phyloP scores from a whole-genome alignment of 2,797 vertebrate species.

The Pampus argenteus region DNA sequence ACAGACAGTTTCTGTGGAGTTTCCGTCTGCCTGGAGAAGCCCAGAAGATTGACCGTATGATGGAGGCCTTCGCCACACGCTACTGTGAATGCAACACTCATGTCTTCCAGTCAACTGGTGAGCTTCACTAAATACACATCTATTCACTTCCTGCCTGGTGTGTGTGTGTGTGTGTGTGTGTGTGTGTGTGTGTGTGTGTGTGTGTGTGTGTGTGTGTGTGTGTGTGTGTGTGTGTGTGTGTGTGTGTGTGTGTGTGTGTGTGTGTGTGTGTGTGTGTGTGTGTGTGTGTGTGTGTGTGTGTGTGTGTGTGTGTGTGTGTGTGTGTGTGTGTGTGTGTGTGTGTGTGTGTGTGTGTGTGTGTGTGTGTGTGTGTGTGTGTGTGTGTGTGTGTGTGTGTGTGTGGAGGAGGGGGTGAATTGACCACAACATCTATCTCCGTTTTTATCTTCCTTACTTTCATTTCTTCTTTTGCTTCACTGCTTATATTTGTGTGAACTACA shows the following conservation, averaged over 20 bases:
- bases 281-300: not conserved
- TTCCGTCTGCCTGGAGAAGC: constrained; percentile 95
- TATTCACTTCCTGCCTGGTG: constrained; percentile 29
- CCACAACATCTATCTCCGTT: not conserved
- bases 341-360: not conserved
- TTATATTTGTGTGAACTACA: not conserved
- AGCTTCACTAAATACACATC: constrained; percentile 3
- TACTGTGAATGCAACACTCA: constrained; percentile 91
- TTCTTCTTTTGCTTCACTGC: not conserved
- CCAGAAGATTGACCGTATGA: constrained; percentile 98
- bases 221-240: not conserved
- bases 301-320: too few relatives aligned
- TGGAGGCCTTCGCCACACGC: constrained; percentile 93
- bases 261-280: not conserved
- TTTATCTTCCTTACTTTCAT: constrained; percentile 4
- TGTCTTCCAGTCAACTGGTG: constrained; percentile 94
- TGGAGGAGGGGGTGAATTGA: not conserved
- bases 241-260: not conserved
- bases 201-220: too few relatives aligned
- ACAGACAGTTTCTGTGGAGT: constrained; percentile 95
- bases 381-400: not conserved
- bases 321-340: not conserved
- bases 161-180: not conserved
- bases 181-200: not conserved
- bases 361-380: not conserved